Evolutionary conservation across 1,140 invertebrate species (phyloP).

Genomic region (Ruditapes philippinarum): DNA sequence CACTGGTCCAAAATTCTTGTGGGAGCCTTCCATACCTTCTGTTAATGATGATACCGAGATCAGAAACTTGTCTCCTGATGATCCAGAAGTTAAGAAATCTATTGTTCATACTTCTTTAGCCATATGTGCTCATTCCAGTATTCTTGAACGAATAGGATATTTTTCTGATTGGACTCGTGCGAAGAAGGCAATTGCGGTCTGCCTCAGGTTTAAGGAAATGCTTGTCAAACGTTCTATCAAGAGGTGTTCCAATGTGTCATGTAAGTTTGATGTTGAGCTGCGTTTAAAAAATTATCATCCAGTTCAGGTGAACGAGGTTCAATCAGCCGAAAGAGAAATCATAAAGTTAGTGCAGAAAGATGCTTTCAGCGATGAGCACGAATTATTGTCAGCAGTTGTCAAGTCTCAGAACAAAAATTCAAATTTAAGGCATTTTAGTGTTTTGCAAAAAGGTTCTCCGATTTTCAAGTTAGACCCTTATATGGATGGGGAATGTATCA

Average conservation of each 20-base stretch:
- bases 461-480: slow-evolving; percentile 33
- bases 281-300: neutral
- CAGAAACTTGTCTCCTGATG: neutral
- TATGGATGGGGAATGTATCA: slow-evolving; percentile 36
- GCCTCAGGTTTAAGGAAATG: neutral
- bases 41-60: neutral
- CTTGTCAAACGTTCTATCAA: neutral
- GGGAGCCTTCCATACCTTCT: neutral
- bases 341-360: neutral
- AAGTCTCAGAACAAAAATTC: no score
- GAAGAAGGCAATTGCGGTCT: slow-evolving; percentile 27
- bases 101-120: neutral
- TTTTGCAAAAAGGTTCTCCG: no score
- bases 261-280: neutral
- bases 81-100: slow-evolving; percentile 9
- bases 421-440: no score
- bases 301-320: neutral
- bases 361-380: neutral
- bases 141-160: neutral
- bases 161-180: slow-evolving; percentile 4
- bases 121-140: neutral
- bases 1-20: neutral
- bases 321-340: slow-evolving; percentile 1
- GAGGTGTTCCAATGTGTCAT: neutral
- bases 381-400: no score